Base-by-base conservation (phyloP, 2,113 vertebrate genomes). In the Tylochromis polylepis region DNA sequence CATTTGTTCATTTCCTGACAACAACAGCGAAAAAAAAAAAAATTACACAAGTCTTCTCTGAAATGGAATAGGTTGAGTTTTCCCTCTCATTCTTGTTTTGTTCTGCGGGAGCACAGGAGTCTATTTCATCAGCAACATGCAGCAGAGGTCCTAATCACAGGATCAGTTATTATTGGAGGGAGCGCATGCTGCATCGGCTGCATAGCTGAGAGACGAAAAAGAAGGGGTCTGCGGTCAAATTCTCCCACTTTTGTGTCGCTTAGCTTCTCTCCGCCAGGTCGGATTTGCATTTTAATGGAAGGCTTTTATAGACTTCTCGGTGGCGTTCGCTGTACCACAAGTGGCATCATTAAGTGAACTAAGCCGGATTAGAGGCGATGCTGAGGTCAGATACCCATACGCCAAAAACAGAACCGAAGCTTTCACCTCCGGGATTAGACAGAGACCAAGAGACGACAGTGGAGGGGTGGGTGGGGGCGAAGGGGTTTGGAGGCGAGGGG, bases 241-340 rank as follows among this genome's bases (percentile, higher is more conserved):
- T 97, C 96, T 97, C 96, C 95, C 96, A 97, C 97, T 97, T 97
- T 97, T 97, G 97, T 98, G 97, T 97, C 97, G 96, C 97, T 97
- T 94, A 97, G 97, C 92, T 93, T 97, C 97, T 96, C 97, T 97
- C 97, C 97, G 89, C 96, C 96, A 96, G 97, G 97, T 96, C 95
- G 97, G 97, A 99, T 99, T 99, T 99, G 98, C 98, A 99, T 99
- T 99, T 99, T 99, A 99, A 99, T 99, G 96, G 97, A 97, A 99
- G 97, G 97, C 97, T 97, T 98, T 99, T 98, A 98, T 99, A 98
- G 97, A 99, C 97, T 99, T 97, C 97, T 97, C 97, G 93, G 94
- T 96, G 96, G 97, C 97, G 97, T 98, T 97, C 95, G 95, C 91
- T 96, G 97, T 95, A 97, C 98, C 98, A 99, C 98, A 99, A 99